Evolutionary conservation across 2,888 invertebrate genomes (phyloP).

Genomic region (Caenorhabditis drosophilae): DNA sequence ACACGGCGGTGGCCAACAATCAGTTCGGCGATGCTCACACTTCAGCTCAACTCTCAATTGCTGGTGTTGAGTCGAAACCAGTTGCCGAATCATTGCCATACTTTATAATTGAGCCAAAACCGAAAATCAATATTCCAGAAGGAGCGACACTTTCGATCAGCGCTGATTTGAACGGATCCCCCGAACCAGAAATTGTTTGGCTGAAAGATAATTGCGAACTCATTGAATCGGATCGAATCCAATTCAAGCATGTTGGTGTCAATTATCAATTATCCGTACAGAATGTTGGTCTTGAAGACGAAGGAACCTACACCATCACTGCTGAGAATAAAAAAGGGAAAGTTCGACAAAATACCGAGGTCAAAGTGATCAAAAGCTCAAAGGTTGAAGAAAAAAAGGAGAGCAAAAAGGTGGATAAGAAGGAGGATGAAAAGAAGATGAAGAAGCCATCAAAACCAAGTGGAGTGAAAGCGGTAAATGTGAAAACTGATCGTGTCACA

Average conservation of each 20-base stretch:
- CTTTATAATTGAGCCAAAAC: constrained; percentile 50
- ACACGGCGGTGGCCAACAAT: constrained; percentile 65
- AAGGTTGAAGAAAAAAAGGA: constrained; percentile 26
- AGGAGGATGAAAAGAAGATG: constrained; percentile 31
- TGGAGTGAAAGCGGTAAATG: constrained; percentile 24
- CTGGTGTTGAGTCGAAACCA: constrained; percentile 13
- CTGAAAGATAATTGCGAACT: constrained; percentile 45
- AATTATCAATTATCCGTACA: constrained; percentile 38
- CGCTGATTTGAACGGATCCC: constrained; percentile 53
- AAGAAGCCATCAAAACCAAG: constrained; percentile 27
- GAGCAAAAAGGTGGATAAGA: constrained; percentile 28
- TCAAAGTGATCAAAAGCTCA: constrained; percentile 34
- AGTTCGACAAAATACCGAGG: constrained; percentile 45
- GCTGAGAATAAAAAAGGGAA: constrained; percentile 54
- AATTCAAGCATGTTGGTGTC: constrained; percentile 31
- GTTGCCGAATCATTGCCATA: constrained; percentile 38
- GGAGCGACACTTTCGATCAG: constrained; percentile 44
- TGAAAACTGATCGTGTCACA: constrained; percentile 31
- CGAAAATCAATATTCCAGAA: constrained; percentile 54
- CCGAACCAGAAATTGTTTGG: constrained; percentile 46
- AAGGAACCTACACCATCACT: constrained; percentile 47
- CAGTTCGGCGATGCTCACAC: constrained; percentile 60
- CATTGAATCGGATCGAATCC: constrained; percentile 32
- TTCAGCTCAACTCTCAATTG: constrained; percentile 51
- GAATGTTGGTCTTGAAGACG: constrained; percentile 40